Percentiles rank a stretch among this genome's conserved stretches.
These are phyloP conservation scores for Sparidentex hasta DNA, from an alignment of 2,797 vertebrate species.

Conservation along the genomic window DNA sequence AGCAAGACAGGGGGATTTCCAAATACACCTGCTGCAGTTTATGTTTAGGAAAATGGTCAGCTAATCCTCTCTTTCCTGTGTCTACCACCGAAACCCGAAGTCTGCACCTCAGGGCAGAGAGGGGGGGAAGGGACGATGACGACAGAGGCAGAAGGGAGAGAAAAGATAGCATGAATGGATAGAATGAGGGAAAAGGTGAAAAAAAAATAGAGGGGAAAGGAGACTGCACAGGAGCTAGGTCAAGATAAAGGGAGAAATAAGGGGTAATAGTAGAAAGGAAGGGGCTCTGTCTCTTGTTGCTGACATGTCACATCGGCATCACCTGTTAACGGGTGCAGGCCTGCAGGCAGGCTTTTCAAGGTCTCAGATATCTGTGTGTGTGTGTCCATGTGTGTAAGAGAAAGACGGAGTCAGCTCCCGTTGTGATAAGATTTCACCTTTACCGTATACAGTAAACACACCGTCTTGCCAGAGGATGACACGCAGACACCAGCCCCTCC, in stretches of 20 bases:
- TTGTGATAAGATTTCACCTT: constrained; percentile 63
- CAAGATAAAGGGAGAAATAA: constrained; percentile 32
- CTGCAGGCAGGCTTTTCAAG: constrained; percentile 71
- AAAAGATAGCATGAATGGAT: constrained; percentile 6
- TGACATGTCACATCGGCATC: constrained; percentile 69
- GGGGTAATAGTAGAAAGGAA: constrained; percentile 54
- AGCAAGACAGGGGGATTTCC: constrained; percentile 63
- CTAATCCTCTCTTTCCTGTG: constrained; percentile 63
- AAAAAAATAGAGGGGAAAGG: not conserved
- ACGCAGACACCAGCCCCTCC: constrained; percentile 35
- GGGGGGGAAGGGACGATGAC: constrained; percentile 8
- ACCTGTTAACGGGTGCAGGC: constrained; percentile 67
- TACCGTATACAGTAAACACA: constrained; percentile 57
- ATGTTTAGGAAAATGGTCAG: constrained; percentile 66
- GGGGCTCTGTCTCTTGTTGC: constrained; percentile 45
- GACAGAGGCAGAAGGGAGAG: constrained; percentile 26
- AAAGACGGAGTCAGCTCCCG: constrained; percentile 34
- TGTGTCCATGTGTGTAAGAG: constrained; percentile 34
- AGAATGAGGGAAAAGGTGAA: constrained; percentile 6
- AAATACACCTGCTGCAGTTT: constrained; percentile 73
- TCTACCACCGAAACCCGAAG: constrained; percentile 69
- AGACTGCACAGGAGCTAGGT: constrained; percentile 10
- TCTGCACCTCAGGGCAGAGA: constrained; percentile 55
- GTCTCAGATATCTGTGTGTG: constrained; percentile 68
- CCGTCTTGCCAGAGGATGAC: constrained; percentile 39